Evolutionary conservation across 2,888 invertebrate species (phyloP), one percentile per base, ranked within the genome.

Genomic region (Nycteola revayana): DNA sequence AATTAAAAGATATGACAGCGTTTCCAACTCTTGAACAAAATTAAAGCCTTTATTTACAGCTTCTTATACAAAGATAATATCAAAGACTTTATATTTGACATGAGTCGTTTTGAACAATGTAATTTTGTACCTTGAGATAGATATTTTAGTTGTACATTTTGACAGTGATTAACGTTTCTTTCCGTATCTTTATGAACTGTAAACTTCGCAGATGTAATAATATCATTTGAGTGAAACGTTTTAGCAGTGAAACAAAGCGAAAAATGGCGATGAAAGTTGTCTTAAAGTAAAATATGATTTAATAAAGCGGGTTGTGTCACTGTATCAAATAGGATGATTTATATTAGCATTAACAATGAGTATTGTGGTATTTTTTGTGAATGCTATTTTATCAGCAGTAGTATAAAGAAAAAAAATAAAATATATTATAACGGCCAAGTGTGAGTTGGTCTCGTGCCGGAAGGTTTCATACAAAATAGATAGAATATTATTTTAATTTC

Each of bases 1-100:
- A 75, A 74, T 75, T 73, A 71, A 73, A 63, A 69, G 52, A 57
- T 59, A 65, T 66, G 66, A 60, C 62, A 68, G 62, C 63, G 66
- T 58, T 60, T 65, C 61, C 62, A 68, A 62, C 63, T 68, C 60
- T 60, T 63, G 42, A 48, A 42, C 45, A 63, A 65, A 70, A 75
- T 72, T 68, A 69, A 69, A 70, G 70, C 53, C 60, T 66, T 60
- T 51, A 45, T 42, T 44, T 58, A 60, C 46, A 53, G 56, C 46
- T 45, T 59, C 47, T 60, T 54, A 51, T 46, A 46, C 39, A 54
- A 52, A 47, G 49, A 52, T 54, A 49, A 46, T 39, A 30, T 41
- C 20, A 34, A 29, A 36, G 34, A 36, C 10, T 41, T 40, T 26
- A 42, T 40, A 42, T 37, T 43, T 46, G 48, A 55, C 50, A 46